A percentile compares a stretch with the other conserved stretches of the same genome.
These are phyloP conservation scores for Cerastoderma edule DNA, from an alignment of 2,888 invertebrate species.

Conservation along the genomic window DNA sequence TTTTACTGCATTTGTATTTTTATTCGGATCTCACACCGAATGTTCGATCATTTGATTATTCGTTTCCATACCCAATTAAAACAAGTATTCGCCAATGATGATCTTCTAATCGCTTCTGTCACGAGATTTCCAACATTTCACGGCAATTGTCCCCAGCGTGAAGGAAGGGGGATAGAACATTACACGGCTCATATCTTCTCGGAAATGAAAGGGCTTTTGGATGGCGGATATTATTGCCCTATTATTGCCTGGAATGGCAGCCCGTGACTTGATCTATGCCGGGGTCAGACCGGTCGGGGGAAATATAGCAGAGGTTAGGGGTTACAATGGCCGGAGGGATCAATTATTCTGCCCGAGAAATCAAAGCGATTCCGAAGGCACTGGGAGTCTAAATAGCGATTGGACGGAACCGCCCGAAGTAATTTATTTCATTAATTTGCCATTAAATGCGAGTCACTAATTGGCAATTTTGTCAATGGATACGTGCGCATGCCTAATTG, in stretches of 20 bases:
- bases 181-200: no score
- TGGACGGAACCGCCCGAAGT: conserved; percentile 25
- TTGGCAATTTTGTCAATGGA: conserved; percentile 12
- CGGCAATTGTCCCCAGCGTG: no score
- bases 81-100: no score
- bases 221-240: no score
- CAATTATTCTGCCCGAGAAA: conserved; percentile 48
- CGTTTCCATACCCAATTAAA: no score
- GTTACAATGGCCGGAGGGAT: conserved; percentile 38
- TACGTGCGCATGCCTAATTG: conserved; percentile 8
- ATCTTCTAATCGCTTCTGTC: no score
- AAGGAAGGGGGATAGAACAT: no score
- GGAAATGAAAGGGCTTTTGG: no score
- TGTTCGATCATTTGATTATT: no score
- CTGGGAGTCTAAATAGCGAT: conserved; percentile 6
- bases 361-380: conserved; percentile 39
- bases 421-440: conserved; percentile 33
- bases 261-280: neutral
- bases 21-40: no score
- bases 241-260: neutral
- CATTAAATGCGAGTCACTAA: conserved; percentile 16
- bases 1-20: no score
- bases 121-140: no score
- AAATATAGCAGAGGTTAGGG: conserved; percentile 48
- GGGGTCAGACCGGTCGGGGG: conserved; percentile 26